Evolutionary conservation across 2,113 vertebrate genomes (phyloP).

Genomic region (Hemiprocne comata): DNA sequence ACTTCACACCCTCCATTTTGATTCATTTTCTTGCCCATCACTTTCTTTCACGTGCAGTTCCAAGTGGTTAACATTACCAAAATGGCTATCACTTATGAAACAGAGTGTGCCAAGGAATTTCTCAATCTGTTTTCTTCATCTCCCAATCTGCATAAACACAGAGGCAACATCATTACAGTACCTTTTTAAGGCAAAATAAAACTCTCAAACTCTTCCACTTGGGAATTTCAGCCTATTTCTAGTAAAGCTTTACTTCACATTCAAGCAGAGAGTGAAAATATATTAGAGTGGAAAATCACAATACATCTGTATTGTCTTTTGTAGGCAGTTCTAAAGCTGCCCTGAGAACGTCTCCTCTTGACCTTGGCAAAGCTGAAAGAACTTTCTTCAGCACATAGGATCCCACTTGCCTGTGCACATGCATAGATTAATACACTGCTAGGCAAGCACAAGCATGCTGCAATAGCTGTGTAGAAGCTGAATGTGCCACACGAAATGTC

Average conservation of each 20-base stretch:
- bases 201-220: neutral
- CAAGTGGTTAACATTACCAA: neutral
- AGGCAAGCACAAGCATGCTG: neutral
- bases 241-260: neutral
- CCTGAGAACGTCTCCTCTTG: neutral
- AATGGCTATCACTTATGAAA: neutral
- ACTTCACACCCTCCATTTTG: neutral
- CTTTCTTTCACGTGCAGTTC: neutral
- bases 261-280: neutral
- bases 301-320: neutral
- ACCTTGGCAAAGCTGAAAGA: neutral
- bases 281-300: neutral
- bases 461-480: neutral
- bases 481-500: neutral
- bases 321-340: neutral
- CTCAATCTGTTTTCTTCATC: neutral
- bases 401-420: neutral
- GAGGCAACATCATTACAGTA: neutral
- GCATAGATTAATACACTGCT: neutral
- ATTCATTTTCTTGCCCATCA: neutral
- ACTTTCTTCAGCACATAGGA: neutral
- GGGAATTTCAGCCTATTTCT: neutral
- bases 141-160: neutral
- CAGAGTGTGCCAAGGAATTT: neutral
- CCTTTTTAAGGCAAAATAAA: neutral